A percentile compares a stretch with the other conserved stretches of the same genome.
phyloP scores from a whole-genome alignment of 2,888 invertebrate genomes.

The Tetragonisca angustula region DNA sequence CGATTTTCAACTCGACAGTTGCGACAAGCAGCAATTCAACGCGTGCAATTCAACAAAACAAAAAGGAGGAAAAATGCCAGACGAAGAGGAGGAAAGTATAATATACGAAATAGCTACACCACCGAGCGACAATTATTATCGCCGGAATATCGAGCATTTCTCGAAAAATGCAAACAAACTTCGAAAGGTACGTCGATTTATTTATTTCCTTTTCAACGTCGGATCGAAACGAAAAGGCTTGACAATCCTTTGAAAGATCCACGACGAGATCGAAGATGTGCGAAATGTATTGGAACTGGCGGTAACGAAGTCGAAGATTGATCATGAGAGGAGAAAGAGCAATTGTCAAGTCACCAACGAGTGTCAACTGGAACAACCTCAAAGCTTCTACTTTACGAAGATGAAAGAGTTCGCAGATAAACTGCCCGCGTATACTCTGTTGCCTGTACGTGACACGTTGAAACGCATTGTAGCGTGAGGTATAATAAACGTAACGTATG shows the following conservation, averaged over 20 bases:
- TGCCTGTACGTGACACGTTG: constrained; percentile 66
- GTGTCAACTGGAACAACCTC: constrained; percentile 58
- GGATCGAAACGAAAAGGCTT: not conserved
- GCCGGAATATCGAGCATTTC: not conserved
- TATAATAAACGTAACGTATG: not conserved
- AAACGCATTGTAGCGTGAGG: not conserved
- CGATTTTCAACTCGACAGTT: not conserved
- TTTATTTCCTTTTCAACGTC: not conserved
- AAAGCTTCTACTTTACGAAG: constrained; percentile 64
- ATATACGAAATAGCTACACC: too few relatives aligned
- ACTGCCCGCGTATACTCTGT: constrained; percentile 70
- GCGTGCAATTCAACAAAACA: too few relatives aligned
- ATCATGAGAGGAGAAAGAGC: not conserved
- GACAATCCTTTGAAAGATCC: constrained; percentile 7
- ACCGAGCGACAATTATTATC: not conserved
- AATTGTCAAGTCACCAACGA: constrained; percentile 14
- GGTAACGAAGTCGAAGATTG: constrained; percentile 24
- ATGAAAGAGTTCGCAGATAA: constrained; percentile 73
- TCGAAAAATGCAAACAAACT: not conserved
- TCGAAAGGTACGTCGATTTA: not conserved
- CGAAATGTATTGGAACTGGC: constrained; percentile 15
- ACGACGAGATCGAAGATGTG: not conserved
- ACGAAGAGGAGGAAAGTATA: constrained; percentile 30
- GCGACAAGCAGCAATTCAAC: too few relatives aligned
- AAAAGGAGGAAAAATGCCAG: constrained; percentile 8